A percentile compares a stretch with the other conserved stretches of the same genome.
Evolutionary conservation across 2,888 invertebrate species (phyloP).

Genomic region (Drosophila lacicola): DNA sequence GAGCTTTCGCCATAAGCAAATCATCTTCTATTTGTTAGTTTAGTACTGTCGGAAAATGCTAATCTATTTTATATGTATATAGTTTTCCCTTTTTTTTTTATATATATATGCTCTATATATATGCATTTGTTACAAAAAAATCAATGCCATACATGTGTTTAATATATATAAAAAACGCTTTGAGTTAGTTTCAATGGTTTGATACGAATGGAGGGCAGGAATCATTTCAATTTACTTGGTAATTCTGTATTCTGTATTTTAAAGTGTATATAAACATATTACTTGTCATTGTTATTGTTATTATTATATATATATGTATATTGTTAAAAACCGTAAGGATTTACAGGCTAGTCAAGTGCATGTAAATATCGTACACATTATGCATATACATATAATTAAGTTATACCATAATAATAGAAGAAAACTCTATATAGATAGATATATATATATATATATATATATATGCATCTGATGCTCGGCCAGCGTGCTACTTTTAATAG

Average conservation of each 20-base stretch:
- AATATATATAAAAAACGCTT: slow-evolving; percentile 72
- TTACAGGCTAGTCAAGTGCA: slow-evolving; percentile 52
- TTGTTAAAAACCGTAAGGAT: slow-evolving; percentile 69
- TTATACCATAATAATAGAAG: slow-evolving; percentile 53
- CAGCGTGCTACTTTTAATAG: slow-evolving; percentile 74
- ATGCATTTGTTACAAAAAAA: slow-evolving; percentile 68
- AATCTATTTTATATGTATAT: slow-evolving; percentile 41
- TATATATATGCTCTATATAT: slow-evolving; percentile 45
- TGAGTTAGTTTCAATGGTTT: slow-evolving; percentile 77
- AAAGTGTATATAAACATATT: slow-evolving; percentile 44
- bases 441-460: slow-evolving; percentile 21
- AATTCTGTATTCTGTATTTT: slow-evolving; percentile 58
- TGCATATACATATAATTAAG: slow-evolving; percentile 43
- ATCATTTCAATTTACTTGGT: slow-evolving; percentile 83
- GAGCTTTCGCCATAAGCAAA: slow-evolving; percentile 49
- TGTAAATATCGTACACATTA: slow-evolving; percentile 46
- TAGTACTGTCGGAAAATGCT: slow-evolving; percentile 54
- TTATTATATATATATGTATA: slow-evolving; percentile 52
- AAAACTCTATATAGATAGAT: slow-evolving; percentile 60
- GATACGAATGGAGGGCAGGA: slow-evolving; percentile 84
- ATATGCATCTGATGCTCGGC: slow-evolving; percentile 74
- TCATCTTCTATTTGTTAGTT: slow-evolving; percentile 29
- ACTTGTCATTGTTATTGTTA: slow-evolving; percentile 24
- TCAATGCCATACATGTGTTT: slow-evolving; percentile 68
- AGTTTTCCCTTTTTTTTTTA: background rate